These are phyloP conservation scores for Erythrocercus mccallii DNA, from an alignment of 2,113 vertebrate genomes.

Conservation along the genomic window DNA sequence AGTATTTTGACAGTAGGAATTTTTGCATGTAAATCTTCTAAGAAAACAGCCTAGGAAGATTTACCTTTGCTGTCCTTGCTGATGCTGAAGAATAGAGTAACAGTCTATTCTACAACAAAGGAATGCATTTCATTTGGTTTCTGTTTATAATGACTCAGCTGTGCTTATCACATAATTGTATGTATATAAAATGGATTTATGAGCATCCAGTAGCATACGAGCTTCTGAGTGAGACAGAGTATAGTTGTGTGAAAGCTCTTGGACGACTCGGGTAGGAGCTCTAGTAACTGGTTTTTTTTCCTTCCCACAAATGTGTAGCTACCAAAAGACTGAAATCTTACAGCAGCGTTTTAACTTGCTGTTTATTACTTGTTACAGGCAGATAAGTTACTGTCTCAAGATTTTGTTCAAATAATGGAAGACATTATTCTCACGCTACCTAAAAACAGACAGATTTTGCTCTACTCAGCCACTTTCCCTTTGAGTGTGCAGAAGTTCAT, in stretches of 20 bases:
- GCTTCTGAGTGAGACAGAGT: background rate
- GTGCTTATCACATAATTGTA: background rate
- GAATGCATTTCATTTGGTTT: background rate
- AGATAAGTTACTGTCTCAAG: conserved; percentile 97
- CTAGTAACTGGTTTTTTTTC: background rate
- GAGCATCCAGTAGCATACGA: fast-evolving
- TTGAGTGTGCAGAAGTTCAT: conserved; percentile 99
- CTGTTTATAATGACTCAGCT: background rate
- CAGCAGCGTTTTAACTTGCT: background rate
- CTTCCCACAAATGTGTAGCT: background rate
- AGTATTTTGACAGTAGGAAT: background rate
- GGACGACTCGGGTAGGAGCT: background rate
- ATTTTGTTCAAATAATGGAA: conserved; percentile 99
- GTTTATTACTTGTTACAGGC: conserved; percentile 75
- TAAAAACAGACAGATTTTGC: conserved; percentile 97
- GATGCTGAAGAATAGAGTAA: background rate
- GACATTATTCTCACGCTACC: conserved; percentile 93
- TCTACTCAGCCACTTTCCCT: conserved; percentile 98
- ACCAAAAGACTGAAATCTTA: background rate
- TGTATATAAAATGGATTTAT: background rate
- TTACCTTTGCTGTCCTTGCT: background rate
- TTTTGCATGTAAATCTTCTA: background rate
- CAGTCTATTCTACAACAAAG: background rate
- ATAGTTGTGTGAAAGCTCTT: background rate
- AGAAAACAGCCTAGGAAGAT: background rate